These are phyloP conservation scores for Equus przewalskii DNA, from an alignment of 2,113 vertebrate species.

Conservation along the genomic window DNA sequence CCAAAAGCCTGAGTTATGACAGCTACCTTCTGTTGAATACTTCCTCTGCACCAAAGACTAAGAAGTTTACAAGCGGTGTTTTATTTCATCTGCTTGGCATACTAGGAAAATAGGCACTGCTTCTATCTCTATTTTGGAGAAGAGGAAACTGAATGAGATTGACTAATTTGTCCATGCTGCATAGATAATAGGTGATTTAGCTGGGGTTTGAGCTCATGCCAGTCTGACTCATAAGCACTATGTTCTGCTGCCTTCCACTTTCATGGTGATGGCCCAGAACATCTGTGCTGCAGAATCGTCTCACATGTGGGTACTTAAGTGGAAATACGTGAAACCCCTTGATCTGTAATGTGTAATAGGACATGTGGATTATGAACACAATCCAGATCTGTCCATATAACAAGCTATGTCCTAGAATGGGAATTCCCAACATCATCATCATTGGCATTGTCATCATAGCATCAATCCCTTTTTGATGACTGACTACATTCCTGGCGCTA, in stretches of 20 bases:
- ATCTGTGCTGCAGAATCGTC: background rate
- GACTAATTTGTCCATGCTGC: background rate
- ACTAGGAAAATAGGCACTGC: background rate
- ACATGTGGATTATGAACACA: background rate
- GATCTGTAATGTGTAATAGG: background rate
- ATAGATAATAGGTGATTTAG: background rate
- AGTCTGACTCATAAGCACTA: background rate
- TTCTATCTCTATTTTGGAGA: slow-evolving; percentile 4
- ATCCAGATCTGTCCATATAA: background rate
- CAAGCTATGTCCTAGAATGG: background rate
- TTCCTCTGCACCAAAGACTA: background rate
- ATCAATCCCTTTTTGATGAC: background rate
- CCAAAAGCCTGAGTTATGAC: background rate
- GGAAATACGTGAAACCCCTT: background rate
- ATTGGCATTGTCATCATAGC: background rate
- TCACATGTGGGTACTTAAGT: background rate
- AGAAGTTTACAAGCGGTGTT: background rate
- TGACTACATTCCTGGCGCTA: background rate
- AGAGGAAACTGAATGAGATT: background rate
- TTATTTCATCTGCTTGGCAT: background rate
- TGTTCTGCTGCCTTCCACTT: background rate
- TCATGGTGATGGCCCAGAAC: background rate
- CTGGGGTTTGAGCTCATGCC: background rate
- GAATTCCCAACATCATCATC: background rate
- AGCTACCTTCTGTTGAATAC: background rate